Evolutionary conservation across 2,113 vertebrate species (phyloP), one percentile per base, ranked within the genome.

Genomic region (Osmerus mordax): DNA sequence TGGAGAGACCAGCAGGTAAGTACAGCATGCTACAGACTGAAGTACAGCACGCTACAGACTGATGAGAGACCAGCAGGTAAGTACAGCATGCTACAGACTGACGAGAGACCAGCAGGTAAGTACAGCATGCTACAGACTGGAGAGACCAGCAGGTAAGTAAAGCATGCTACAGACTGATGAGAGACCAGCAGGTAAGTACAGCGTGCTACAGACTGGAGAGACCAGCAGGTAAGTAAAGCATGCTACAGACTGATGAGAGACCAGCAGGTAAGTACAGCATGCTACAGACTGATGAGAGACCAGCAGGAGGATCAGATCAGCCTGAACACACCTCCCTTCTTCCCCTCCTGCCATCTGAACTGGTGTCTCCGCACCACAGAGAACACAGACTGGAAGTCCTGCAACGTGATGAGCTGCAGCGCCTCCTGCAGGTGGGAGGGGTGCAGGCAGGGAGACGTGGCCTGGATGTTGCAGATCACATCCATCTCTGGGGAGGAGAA

Each of bases 361-460:
- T 97, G 93, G 84, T 98, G 94, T 11, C 92, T 91, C 28, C 97
- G 86, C 69, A 97, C 96, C 61, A 99, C 96, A 1, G 97, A 91
- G 84, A 99, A 98, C 41, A 99, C 94, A 0, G 97, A 99, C 54
- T 97, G 93, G 2, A 81, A 98, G 0, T 90, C 91, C 0, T 84
- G 3, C 56, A 89, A 66, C 0, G 74, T 87, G 56, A 94, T 90
- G 81, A 91, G 91, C 58, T 91, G 88, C 72, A 98, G 87, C 65
- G 98, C 94, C 74, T 93, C 83, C 81, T 88, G 90, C 65, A 99
- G 81, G 62, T 98, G 95, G 0, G 73, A 58, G 6, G 97, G 97
- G 56, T 99, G 96, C 62, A 99, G 92, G 83, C 97, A 98, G 0
- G 97, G 97, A 23, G 97, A 95, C 0, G 97, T 99, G 21, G 96